phyloP scores from a whole-genome alignment of 2,113 vertebrate genomes.

The Piprites chloris region DNA sequence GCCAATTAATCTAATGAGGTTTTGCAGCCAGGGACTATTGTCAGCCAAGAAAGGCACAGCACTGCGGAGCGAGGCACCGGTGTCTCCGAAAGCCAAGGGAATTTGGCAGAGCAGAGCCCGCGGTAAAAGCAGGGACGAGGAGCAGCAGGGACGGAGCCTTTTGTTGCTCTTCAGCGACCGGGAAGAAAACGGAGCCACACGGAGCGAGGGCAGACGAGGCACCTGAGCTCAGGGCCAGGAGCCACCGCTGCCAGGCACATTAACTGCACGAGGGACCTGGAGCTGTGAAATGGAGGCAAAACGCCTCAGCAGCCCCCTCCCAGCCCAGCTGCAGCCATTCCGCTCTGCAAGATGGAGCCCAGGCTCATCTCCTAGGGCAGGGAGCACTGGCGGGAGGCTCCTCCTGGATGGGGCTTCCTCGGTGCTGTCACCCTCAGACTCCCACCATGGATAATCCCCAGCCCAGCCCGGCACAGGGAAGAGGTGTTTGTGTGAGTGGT shows the following conservation, averaged over 20 bases:
- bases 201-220: background rate
- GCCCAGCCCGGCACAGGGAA: accelerated
- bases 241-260: background rate
- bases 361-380: background rate
- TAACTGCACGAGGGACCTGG: background rate
- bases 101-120: constrained; percentile 39
- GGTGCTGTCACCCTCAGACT: background rate
- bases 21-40: constrained; percentile 63
- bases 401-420: background rate
- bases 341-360: background rate
- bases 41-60: constrained; percentile 53
- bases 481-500: accelerated
- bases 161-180: background rate
- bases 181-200: background rate
- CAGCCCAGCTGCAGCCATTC: background rate
- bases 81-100: constrained; percentile 45
- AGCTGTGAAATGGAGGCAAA: background rate
- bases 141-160: constrained; percentile 6
- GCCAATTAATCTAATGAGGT: constrained; percentile 66
- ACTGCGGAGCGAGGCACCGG: background rate
- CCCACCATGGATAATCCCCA: accelerated
- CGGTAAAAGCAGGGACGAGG: background rate
- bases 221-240: background rate
- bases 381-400: background rate
- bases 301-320: background rate